Conservation (phyloP, 2,888 invertebrate species). For the Caenorhabditis doughertyi region DNA sequence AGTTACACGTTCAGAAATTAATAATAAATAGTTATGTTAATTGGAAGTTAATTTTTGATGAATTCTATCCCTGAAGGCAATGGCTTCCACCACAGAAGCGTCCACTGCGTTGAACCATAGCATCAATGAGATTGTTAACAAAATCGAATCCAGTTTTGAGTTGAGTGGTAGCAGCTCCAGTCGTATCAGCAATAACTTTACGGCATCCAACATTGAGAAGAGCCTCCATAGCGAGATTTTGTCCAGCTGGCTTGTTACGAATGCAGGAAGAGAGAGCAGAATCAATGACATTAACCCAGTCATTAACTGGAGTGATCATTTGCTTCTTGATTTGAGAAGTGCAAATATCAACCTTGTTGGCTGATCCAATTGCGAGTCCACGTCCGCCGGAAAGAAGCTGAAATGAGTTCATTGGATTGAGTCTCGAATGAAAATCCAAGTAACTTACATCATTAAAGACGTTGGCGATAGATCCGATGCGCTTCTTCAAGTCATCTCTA, state of each 20-base stretch:
- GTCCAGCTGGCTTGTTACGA: slow-evolving; percentile 78
- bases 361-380: slow-evolving; percentile 78
- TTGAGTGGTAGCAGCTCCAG: slow-evolving; percentile 79
- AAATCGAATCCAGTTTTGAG: slow-evolving; percentile 82
- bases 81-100: slow-evolving; percentile 81
- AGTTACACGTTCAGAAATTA: slow-evolving; percentile 38
- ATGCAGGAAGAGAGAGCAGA: slow-evolving; percentile 80
- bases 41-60: background rate
- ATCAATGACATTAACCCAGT: slow-evolving; percentile 82
- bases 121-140: slow-evolving; percentile 82
- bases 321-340: slow-evolving; percentile 81
- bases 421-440: background rate
- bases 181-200: slow-evolving; percentile 82
- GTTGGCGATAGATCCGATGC: slow-evolving; percentile 80
- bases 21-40: slow-evolving; percentile 45
- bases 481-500: slow-evolving; percentile 80
- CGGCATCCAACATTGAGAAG: slow-evolving; percentile 82
- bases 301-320: slow-evolving; percentile 81
- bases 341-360: slow-evolving; percentile 80
- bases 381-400: slow-evolving; percentile 77
- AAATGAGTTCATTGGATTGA: slow-evolving; percentile 13
- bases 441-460: slow-evolving; percentile 74
- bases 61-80: slow-evolving; percentile 71
- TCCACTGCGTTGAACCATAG: slow-evolving; percentile 79
- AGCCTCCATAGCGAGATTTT: slow-evolving; percentile 81